Evolutionary conservation across 2,113 vertebrate genomes (phyloP).

Genomic region (Burhinus oedicnemus): DNA sequence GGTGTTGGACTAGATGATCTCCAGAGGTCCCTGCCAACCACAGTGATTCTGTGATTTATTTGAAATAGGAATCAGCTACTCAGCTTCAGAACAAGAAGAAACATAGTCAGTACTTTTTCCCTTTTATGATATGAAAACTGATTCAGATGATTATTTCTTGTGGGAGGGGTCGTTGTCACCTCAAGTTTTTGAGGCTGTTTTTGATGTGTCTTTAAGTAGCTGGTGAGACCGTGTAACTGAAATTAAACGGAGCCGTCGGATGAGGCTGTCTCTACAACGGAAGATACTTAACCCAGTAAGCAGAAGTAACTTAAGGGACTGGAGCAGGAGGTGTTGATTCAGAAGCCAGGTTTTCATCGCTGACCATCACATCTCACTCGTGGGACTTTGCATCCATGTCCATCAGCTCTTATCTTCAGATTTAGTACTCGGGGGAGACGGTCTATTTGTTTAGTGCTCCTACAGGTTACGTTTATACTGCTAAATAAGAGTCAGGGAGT

Average conservation of each 20-base stretch:
- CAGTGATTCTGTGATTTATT: not conserved
- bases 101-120: not conserved
- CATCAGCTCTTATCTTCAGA: not conserved
- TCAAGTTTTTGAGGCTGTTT: not conserved
- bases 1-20: too few relatives aligned
- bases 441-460: not conserved
- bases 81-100: not conserved
- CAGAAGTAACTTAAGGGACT: not conserved
- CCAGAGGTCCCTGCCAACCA: too few relatives aligned
- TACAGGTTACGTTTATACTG: rapidly evolving
- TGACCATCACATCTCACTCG: not conserved
- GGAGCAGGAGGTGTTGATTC: rapidly evolving
- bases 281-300: not conserved
- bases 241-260: not conserved
- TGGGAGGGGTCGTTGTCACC: not conserved
- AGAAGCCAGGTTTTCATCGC: not conserved
- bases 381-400: rapidly evolving
- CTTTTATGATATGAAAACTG: not conserved
- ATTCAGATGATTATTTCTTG: not conserved
- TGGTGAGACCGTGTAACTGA: not conserved
- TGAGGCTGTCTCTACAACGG: not conserved
- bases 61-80: not conserved
- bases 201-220: not conserved
- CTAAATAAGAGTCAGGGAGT: not conserved
- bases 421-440: not conserved